Conservation (phyloP, 2,113 vertebrate genomes). For the Balaeniceps rex region DNA sequence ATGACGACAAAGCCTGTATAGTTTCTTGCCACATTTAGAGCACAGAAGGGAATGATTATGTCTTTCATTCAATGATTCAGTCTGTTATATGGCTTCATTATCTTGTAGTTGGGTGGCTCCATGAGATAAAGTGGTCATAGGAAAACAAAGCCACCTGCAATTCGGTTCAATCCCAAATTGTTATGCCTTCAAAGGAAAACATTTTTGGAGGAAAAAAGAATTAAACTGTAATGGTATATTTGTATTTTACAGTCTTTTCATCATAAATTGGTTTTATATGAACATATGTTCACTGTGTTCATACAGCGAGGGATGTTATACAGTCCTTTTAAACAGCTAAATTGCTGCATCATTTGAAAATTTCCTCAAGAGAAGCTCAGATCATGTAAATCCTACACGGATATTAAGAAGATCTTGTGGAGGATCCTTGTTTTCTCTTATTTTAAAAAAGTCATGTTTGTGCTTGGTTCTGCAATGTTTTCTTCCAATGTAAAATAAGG, state of each 20-base stretch:
- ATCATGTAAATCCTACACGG: background rate
- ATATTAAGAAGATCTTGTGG: background rate
- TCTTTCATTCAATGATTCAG: background rate
- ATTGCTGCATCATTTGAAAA: background rate
- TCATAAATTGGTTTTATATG: background rate
- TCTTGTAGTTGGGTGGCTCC: background rate
- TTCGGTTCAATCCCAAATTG: background rate
- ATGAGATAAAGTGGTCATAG: background rate
- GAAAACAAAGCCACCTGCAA: background rate
- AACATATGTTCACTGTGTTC: background rate
- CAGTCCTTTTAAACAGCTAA: background rate
- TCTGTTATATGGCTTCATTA: background rate
- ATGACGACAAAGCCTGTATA: background rate
- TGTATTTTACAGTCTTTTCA: background rate
- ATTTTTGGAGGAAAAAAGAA: background rate
- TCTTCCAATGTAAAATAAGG: background rate
- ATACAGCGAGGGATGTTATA: background rate
- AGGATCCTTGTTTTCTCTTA: background rate
- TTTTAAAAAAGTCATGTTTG: background rate
- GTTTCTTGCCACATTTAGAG: background rate
- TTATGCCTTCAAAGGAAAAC: background rate
- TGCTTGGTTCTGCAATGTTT: background rate
- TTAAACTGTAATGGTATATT: background rate
- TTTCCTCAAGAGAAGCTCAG: background rate
- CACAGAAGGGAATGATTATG: background rate